Conservation (phyloP, 2,797 vertebrate species). For the Anguilla pacifica region DNA sequence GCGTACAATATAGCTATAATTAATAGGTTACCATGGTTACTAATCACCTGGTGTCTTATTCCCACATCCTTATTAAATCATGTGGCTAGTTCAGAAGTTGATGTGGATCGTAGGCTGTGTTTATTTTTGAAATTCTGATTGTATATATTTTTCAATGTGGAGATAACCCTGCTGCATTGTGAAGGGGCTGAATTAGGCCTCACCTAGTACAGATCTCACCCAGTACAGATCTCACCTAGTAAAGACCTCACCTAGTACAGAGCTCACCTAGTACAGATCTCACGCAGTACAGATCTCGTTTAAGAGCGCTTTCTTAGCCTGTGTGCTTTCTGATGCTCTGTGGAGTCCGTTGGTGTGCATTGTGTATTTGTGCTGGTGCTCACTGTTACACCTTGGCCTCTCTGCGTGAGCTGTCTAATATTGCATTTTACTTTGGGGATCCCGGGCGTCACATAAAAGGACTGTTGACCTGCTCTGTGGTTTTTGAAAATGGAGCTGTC, state of each 20-base stretch:
- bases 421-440: not conserved
- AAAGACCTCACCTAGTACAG: no score
- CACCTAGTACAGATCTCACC: no score
- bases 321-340: not conserved
- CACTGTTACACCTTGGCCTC: not conserved
- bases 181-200: not conserved
- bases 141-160: not conserved
- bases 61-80: not conserved
- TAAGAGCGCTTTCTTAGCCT: no score
- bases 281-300: no score
- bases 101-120: not conserved
- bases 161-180: not conserved
- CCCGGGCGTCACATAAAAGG: not conserved
- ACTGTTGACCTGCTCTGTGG: not conserved
- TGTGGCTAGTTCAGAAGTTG: not conserved
- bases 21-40: slow-evolving; percentile 4
- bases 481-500: not conserved
- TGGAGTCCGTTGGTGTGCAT: not conserved
- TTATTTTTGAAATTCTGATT: not conserved
- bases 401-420: not conserved
- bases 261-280: no score
- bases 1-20: not conserved
- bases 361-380: not conserved
- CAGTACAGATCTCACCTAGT: no score
- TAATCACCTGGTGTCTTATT: not conserved